phyloP scores from a whole-genome alignment of 2,888 invertebrate species.

The Pseudococcus jackbeardsleyi region DNA sequence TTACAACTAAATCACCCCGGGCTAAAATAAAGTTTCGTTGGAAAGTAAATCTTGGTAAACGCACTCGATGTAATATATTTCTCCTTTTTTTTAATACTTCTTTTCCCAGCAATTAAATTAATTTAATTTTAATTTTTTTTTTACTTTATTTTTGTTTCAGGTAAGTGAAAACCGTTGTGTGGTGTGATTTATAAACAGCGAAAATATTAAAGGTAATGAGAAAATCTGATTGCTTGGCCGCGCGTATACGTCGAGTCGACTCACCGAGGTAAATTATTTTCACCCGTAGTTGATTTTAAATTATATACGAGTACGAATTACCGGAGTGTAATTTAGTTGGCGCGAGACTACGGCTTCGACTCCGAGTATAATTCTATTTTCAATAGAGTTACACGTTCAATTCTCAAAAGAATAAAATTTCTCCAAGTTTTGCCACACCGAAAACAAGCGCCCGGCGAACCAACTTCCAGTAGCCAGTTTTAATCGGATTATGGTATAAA shows the following conservation, averaged over 20 bases:
- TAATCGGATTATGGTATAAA: slow-evolving; percentile 44
- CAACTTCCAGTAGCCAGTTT: slow-evolving; percentile 9
- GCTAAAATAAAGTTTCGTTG: slow-evolving; percentile 6
- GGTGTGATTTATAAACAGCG: slow-evolving; percentile 48
- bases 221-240: slow-evolving; percentile 30
- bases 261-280: not conserved
- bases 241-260: not conserved
- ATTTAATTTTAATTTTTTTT: slow-evolving; percentile 46
- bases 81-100: slow-evolving; percentile 7
- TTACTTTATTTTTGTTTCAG: slow-evolving; percentile 31
- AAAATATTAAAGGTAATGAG: slow-evolving; percentile 53
- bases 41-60: slow-evolving; percentile 49
- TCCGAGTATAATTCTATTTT: slow-evolving; percentile 31
- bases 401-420: slow-evolving; percentile 41
- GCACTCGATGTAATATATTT: slow-evolving; percentile 46
- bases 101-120: slow-evolving; percentile 37
- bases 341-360: not conserved
- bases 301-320: slow-evolving; percentile 21
- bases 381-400: slow-evolving; percentile 41
- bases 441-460: not conserved
- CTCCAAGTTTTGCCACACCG: not conserved
- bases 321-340: slow-evolving; percentile 13
- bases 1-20: slow-evolving; percentile 36
- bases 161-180: not conserved
- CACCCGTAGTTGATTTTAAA: slow-evolving; percentile 13